These are phyloP conservation scores for Leptobrachium leishanense DNA, from an alignment of 2,113 vertebrate genomes.

Conservation along the genomic window DNA sequence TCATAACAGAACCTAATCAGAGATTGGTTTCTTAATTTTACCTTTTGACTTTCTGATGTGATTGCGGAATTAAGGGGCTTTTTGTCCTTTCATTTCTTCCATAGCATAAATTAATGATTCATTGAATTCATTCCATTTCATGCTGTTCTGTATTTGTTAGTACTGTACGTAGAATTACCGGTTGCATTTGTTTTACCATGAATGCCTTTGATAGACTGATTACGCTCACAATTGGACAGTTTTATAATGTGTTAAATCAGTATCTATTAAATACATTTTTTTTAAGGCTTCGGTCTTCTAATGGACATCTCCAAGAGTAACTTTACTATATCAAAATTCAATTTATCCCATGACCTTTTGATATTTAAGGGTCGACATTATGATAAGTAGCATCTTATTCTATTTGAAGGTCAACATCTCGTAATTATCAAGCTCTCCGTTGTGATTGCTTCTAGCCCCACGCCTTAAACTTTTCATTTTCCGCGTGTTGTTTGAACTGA, in stretches of 20 bases:
- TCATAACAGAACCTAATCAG: conserved; percentile 11
- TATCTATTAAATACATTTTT: background rate
- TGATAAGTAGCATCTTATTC: conserved; percentile 66
- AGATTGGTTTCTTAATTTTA: conserved; percentile 9
- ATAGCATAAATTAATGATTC: conserved; percentile 13
- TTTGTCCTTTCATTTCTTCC: background rate
- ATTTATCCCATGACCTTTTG: conserved; percentile 54
- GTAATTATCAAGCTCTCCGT: conserved; percentile 59
- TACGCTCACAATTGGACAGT: background rate
- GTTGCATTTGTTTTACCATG: conserved; percentile 12
- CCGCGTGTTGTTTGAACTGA: conserved; percentile 50
- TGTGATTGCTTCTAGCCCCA: conserved; percentile 55
- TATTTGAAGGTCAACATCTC: conserved; percentile 62
- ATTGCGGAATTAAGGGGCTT: conserved; percentile 1
- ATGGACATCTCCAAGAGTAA: conserved; percentile 35
- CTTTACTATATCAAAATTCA: conserved; percentile 52
- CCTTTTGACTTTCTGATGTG: conserved; percentile 17
- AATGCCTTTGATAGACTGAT: conserved; percentile 28
- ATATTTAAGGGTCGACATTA: conserved; percentile 49
- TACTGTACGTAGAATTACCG: background rate
- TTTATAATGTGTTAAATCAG: background rate
- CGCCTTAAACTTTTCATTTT: conserved; percentile 56
- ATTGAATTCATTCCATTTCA: background rate
- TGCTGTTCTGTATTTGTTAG: conserved; percentile 2
- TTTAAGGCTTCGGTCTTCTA: background rate